These are phyloP conservation scores for Steinernema hermaphroditum DNA, from an alignment of 2,888 invertebrate genomes.

Conservation along the genomic window DNA sequence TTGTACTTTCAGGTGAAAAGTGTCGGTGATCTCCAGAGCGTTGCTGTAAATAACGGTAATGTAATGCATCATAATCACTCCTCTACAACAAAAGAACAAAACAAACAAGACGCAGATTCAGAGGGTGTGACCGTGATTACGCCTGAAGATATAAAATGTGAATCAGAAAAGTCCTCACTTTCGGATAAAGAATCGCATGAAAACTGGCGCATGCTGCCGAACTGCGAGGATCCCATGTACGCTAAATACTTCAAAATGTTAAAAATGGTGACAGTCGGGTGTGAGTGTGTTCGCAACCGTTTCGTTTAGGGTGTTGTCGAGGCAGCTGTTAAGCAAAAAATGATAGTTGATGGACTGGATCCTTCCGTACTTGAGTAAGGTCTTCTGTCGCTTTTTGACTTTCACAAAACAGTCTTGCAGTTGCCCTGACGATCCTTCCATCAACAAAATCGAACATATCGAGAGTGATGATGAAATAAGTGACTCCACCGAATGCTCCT, in stretches of 20 bases:
- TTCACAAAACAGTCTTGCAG: too few relatives aligned
- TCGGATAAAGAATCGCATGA: too few relatives aligned
- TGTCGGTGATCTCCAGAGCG: not conserved
- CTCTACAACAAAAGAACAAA: not conserved
- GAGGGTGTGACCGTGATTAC: too few relatives aligned
- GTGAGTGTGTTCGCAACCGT: not conserved
- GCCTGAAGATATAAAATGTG: too few relatives aligned
- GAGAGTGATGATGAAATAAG: not conserved
- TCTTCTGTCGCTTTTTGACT: too few relatives aligned
- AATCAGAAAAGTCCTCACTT: too few relatives aligned
- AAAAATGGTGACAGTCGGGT: slow-evolving; percentile 45
- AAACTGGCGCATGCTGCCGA: too few relatives aligned
- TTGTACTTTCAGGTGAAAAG: slow-evolving; percentile 1
- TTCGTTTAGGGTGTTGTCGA: slow-evolving; percentile 55
- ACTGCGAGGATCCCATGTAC: slow-evolving; percentile 52
- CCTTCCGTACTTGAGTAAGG: slow-evolving; percentile 41
- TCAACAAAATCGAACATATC: not conserved
- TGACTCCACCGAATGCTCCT: not conserved
- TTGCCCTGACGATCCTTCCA: not conserved
- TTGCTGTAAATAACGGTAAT: not conserved
- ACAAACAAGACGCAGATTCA: too few relatives aligned
- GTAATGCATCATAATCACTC: not conserved
- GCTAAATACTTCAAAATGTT: slow-evolving; percentile 62
- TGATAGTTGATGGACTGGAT: slow-evolving; percentile 57
- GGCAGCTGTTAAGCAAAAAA: slow-evolving; percentile 55